phyloP scores from a whole-genome alignment of 2,113 vertebrate genomes.

The Agapornis roseicollis region DNA sequence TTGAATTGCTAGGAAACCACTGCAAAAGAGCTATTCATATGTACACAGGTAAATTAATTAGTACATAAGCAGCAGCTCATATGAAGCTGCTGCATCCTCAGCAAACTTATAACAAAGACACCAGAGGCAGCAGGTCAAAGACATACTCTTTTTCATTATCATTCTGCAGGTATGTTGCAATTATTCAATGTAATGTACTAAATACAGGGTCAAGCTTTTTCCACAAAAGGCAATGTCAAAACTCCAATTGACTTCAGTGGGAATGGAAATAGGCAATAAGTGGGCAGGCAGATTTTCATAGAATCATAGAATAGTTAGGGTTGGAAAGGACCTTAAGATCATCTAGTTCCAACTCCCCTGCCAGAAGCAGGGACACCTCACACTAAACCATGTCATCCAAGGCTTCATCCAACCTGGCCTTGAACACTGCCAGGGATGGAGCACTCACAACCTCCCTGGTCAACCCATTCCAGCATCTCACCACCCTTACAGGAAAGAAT shows the following conservation, averaged over 20 bases:
- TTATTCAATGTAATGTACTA: constrained; percentile 27
- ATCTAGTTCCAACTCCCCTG: no score
- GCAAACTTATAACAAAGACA: constrained; percentile 40
- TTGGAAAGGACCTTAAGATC: no score
- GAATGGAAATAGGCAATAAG: background rate
- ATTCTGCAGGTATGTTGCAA: constrained; percentile 11
- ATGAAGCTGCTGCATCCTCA: constrained; percentile 9
- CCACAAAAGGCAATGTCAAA: background rate
- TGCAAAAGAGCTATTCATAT: background rate
- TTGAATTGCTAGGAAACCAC: constrained; percentile 14
- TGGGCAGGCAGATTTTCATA: background rate
- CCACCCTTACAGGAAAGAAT: no score
- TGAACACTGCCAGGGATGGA: no score
- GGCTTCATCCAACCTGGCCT: no score
- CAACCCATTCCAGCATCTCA: no score
- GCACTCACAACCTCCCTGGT: no score
- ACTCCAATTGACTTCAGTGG: background rate
- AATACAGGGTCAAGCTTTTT: constrained; percentile 14
- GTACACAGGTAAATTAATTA: constrained; percentile 52
- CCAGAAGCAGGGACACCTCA: no score
- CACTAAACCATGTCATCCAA: no score
- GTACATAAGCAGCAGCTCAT: constrained; percentile 43
- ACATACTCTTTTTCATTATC: constrained; percentile 36
- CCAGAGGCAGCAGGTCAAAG: constrained; percentile 48
- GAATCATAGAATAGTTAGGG: no score